Evolutionary conservation across 2,888 invertebrate genomes (phyloP).

Genomic region (Apotomis capreana): DNA sequence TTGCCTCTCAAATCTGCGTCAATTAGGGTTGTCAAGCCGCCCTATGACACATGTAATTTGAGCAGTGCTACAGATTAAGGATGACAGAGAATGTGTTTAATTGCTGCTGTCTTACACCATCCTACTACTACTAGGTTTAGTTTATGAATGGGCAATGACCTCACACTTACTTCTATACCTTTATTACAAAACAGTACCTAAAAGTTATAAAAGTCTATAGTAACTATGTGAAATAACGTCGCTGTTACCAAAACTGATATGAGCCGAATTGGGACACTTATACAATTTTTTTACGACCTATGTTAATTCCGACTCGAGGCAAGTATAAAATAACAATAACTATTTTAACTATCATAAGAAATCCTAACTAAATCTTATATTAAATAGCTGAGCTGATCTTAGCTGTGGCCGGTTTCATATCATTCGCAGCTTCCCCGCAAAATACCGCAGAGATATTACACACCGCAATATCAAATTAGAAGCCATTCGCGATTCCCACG

Average conservation of each 20-base stretch:
- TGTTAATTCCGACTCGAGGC: too few species aligned
- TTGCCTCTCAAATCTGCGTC: conserved; percentile 33
- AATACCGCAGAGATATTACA: conserved; percentile 26
- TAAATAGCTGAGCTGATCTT: not conserved
- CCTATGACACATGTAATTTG: conserved; percentile 29
- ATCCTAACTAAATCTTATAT: too few species aligned
- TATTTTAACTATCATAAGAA: too few species aligned
- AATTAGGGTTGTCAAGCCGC: conserved; percentile 28
- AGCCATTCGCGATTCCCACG: conserved; percentile 9
- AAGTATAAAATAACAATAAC: too few species aligned
- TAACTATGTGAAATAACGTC: too few species aligned
- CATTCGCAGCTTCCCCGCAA: conserved; percentile 1
- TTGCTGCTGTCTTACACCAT: not conserved
- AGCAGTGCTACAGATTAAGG: conserved; percentile 4
- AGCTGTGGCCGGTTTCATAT: conserved; percentile 4
- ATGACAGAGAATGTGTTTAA: not conserved
- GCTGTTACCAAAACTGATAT: too few species aligned
- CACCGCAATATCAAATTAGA: conserved; percentile 35
- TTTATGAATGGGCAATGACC: not conserved
- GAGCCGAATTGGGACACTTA: too few species aligned
- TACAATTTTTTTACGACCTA: too few species aligned
- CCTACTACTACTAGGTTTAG: not conserved
- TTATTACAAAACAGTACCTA: too few species aligned
- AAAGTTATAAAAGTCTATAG: too few species aligned
- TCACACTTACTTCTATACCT: not conserved